These are phyloP conservation scores for Crepidodera aurea DNA, from an alignment of 2,888 invertebrate genomes.

Conservation along the genomic window DNA sequence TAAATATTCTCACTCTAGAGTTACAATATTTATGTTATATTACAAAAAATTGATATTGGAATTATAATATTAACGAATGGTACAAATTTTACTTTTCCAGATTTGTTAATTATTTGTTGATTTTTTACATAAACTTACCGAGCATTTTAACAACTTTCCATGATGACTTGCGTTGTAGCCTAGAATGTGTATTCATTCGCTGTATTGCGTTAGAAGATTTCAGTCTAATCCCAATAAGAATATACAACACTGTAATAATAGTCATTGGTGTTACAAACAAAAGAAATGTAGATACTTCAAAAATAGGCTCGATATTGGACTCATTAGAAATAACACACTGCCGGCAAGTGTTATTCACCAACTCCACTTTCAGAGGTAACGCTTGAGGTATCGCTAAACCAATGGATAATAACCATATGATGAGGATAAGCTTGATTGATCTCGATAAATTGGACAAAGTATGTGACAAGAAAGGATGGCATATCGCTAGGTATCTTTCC, in stretches of 20 bases:
- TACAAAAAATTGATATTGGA: too few relatives aligned
- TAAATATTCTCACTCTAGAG: too few relatives aligned
- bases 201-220: slow-evolving; percentile 64
- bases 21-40: too few relatives aligned
- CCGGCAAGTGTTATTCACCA: slow-evolving; percentile 51
- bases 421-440: slow-evolving; percentile 80
- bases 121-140: too few relatives aligned
- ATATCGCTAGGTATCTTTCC: slow-evolving; percentile 76
- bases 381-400: slow-evolving; percentile 79
- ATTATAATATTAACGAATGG: too few relatives aligned
- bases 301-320: slow-evolving; percentile 69
- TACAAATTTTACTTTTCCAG: too few relatives aligned
- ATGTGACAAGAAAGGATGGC: slow-evolving; percentile 75
- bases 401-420: slow-evolving; percentile 82
- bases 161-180: slow-evolving; percentile 54
- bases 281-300: slow-evolving; percentile 80
- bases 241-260: slow-evolving; percentile 82
- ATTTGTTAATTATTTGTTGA: too few relatives aligned
- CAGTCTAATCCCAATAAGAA: slow-evolving; percentile 77
- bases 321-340: slow-evolving; percentile 44
- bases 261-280: slow-evolving; percentile 91
- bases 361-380: slow-evolving; percentile 61
- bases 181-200: slow-evolving; percentile 41
- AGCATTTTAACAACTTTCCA: slow-evolving; percentile 68
- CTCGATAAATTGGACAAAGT: slow-evolving; percentile 88